Percentiles rank a stretch among this genome's conserved stretches.
Conservation (phyloP, 2,888 invertebrate genomes). For the Opisthograptis luteolata region DNA sequence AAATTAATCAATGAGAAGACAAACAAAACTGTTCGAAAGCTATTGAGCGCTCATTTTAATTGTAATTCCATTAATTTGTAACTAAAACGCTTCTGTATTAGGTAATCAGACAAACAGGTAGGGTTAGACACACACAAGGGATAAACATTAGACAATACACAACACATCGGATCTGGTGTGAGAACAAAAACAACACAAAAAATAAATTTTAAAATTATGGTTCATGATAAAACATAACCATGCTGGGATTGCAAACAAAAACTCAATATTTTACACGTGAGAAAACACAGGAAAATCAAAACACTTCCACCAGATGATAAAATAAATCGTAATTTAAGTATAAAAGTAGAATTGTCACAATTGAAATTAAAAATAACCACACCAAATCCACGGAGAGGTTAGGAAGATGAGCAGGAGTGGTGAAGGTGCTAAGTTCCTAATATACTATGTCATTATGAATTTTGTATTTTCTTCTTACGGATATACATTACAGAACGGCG, state of each 20-base stretch:
- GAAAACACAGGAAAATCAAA: conserved; percentile 83
- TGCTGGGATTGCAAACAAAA: conserved; percentile 78
- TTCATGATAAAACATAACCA: conserved; percentile 73
- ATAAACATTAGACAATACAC: conserved; percentile 96
- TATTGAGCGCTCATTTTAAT: conserved; percentile 72
- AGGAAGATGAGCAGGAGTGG: conserved; percentile 81
- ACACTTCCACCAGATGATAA: conserved; percentile 83
- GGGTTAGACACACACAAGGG: conserved; percentile 95
- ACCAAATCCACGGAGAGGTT: conserved; percentile 84
- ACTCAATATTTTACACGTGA: conserved; percentile 71
- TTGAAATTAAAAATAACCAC: conserved; percentile 81
- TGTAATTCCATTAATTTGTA: conserved; percentile 56
- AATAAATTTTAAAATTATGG: conserved; percentile 59
- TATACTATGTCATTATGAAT: conserved; percentile 66
- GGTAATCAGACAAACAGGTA: conserved; percentile 81
- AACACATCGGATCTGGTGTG: conserved; percentile 86
- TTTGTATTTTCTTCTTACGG: conserved; percentile 67
- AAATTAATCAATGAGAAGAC: conserved; percentile 65
- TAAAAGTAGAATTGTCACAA: conserved; percentile 61
- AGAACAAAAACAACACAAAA: conserved; percentile 68
- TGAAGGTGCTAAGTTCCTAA: conserved; percentile 77
- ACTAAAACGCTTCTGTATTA: conserved; percentile 72
- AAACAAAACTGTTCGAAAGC: conserved; percentile 80
- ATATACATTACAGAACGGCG: conserved; percentile 69
- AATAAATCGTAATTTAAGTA: conserved; percentile 67